Conservation (phyloP, 2,888 invertebrate genomes). For the Limnephilus marmoratus region DNA sequence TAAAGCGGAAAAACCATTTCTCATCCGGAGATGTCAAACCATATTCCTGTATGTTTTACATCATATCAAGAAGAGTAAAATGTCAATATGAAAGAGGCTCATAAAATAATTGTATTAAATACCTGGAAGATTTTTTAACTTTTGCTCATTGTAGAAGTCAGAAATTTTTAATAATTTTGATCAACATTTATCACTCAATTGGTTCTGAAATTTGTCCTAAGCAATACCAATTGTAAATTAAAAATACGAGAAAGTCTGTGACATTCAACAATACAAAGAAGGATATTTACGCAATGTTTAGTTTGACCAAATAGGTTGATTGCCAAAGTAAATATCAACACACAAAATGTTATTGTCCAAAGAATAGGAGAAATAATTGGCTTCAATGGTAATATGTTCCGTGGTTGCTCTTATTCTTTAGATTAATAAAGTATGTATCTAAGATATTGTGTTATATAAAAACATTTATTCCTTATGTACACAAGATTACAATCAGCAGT, state of each 20-base stretch:
- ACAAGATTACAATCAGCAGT: constrained; percentile 56
- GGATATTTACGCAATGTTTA: not conserved
- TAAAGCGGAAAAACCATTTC: not conserved
- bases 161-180: not conserved
- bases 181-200: not conserved
- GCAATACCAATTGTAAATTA: not conserved
- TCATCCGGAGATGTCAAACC: not conserved
- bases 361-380: constrained; percentile 56
- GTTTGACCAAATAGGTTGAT: not conserved
- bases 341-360: constrained; percentile 59
- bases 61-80: not conserved
- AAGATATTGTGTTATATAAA: constrained; percentile 64
- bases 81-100: constrained; percentile 2
- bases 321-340: not conserved
- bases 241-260: not conserved
- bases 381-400: constrained; percentile 65
- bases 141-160: not conserved
- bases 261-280: not conserved
- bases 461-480: constrained; percentile 60
- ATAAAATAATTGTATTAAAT: not conserved
- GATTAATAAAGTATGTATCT: constrained; percentile 62
- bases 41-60: not conserved
- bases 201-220: not conserved
- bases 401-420: constrained; percentile 60
- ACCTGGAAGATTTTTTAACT: not conserved